These are phyloP conservation scores for Limonius californicus DNA, from an alignment of 1,140 invertebrate genomes.

Conservation along the genomic window DNA sequence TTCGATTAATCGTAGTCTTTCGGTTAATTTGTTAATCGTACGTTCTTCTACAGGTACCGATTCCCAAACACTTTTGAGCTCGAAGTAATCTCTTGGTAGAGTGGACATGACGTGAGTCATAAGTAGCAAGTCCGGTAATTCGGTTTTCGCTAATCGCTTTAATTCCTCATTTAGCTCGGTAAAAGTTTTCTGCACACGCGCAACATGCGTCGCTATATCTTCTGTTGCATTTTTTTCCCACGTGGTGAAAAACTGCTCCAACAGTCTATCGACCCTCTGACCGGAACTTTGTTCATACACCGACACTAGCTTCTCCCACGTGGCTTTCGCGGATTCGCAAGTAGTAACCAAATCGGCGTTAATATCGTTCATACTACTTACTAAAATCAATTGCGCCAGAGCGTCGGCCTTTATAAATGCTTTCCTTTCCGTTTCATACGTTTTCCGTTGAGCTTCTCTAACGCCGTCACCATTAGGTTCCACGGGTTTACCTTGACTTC, in stretches of 20 bases:
- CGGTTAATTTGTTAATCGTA: constrained; percentile 20
- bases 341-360: no score
- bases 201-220: constrained; percentile 28
- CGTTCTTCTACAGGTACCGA: constrained; percentile 24
- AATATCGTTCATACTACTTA: no score
- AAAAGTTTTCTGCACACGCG: constrained; percentile 27
- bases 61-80: constrained; percentile 36
- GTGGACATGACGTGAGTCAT: constrained; percentile 27
- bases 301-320: no score
- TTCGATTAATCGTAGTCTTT: constrained; percentile 6
- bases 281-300: no score
- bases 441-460: no score
- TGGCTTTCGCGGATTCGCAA: no score
- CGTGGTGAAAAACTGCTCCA: no score
- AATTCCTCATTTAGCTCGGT: constrained; percentile 35
- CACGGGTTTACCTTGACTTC: no score
- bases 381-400: no score
- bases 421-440: no score
- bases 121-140: constrained; percentile 28
- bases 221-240: constrained; percentile 17
- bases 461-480: no score
- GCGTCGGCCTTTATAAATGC: background rate
- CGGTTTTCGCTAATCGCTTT: constrained; percentile 23
- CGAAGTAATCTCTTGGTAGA: constrained; percentile 29
- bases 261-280: constrained; percentile 11